Conservation (phyloP, 2,113 vertebrate species). For the Callipepla squamata region DNA sequence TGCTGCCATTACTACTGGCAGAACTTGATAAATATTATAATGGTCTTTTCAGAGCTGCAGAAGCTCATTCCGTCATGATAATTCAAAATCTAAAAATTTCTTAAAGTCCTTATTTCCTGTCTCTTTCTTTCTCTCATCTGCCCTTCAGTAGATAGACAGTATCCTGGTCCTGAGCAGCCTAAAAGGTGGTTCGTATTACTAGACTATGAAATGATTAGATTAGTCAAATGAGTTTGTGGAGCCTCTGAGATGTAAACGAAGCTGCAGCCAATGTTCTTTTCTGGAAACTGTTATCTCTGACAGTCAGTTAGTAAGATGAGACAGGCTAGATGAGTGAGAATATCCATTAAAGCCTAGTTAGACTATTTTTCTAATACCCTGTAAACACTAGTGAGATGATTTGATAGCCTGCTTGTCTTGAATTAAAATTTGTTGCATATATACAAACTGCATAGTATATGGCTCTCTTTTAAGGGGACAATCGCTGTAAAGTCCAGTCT, state of each 20-base stretch:
- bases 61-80: conserved; percentile 5
- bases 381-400: not conserved
- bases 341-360: not conserved
- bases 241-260: not conserved
- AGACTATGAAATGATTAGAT: not conserved
- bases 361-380: not conserved
- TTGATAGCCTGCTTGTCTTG: not conserved
- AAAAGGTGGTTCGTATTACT: not conserved
- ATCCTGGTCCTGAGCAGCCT: not conserved
- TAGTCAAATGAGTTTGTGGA: not conserved
- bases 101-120: not conserved
- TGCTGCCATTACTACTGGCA: conserved; percentile 38
- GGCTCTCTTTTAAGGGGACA: not conserved
- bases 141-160: not conserved
- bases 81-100: conserved; percentile 5
- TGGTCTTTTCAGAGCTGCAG: conserved; percentile 1
- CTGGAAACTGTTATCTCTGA: not conserved
- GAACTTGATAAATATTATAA: conserved; percentile 32
- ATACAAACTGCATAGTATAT: not conserved
- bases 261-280: not conserved
- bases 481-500: not conserved
- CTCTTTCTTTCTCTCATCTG: not conserved
- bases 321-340: not conserved
- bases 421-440: not conserved
- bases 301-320: not conserved